Conservation (phyloP, 2,888 invertebrate genomes). For the Congeria kusceri region DNA sequence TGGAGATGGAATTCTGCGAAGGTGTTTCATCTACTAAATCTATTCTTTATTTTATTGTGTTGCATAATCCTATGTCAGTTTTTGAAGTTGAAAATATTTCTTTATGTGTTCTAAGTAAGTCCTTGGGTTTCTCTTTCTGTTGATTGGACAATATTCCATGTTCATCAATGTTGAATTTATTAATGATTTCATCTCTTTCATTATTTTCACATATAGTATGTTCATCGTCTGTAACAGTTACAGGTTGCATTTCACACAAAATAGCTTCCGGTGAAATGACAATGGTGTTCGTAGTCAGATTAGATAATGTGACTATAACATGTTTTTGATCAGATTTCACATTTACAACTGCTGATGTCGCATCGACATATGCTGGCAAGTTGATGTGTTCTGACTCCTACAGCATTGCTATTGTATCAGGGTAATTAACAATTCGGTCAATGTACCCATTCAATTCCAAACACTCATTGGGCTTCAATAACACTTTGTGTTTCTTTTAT, state of each 20-base stretch:
- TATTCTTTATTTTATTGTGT: conserved; percentile 3
- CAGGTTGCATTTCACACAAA: conserved; percentile 52
- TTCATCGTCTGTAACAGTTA: conserved; percentile 17
- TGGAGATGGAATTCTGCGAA: neutral
- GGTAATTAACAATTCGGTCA: conserved; percentile 44
- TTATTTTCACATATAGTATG: neutral
- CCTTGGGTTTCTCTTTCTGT: neutral
- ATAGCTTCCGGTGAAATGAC: conserved; percentile 37
- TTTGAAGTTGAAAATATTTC: neutral
- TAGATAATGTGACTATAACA: conserved; percentile 29
- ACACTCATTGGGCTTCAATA: neutral
- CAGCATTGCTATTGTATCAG: conserved; percentile 42
- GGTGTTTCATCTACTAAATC: neutral
- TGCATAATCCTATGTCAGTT: conserved; percentile 9
- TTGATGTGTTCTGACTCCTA: conserved; percentile 28
- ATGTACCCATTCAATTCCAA: conserved; percentile 21
- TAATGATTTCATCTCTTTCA: neutral
- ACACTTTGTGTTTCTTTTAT: too few species aligned
- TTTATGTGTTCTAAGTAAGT: neutral
- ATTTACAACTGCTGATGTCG: conserved; percentile 36
- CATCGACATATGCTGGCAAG: conserved; percentile 32
- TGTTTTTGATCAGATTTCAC: conserved; percentile 8
- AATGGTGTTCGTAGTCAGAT: conserved; percentile 47
- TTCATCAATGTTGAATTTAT: neutral
- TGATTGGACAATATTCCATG: neutral